Percentiles rank a stretch among this genome's conserved stretches.
Conservation (phyloP, 2,797 vertebrate species). For the Graptemys geographica region DNA sequence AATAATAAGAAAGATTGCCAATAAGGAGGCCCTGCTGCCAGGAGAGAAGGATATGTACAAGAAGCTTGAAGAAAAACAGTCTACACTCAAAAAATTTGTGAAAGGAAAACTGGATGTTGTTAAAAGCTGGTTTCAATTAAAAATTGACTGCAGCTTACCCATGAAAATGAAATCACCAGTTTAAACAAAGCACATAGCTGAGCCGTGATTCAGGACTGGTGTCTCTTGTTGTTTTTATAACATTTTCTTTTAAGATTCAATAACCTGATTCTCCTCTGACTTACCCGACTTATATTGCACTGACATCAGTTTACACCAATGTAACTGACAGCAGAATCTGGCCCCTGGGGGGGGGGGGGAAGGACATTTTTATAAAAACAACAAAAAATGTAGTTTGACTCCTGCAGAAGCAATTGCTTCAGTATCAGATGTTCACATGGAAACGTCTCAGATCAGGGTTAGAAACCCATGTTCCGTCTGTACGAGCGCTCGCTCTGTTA, state of each 20-base stretch:
- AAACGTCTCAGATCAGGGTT: background rate
- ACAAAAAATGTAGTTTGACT: background rate
- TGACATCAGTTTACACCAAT: background rate
- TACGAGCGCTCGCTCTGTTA: background rate
- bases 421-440: background rate
- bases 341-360: background rate
- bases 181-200: background rate
- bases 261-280: background rate
- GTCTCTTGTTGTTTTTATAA: background rate
- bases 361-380: background rate
- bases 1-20: slow-evolving; percentile 61
- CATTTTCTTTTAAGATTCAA: background rate
- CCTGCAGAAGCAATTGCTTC: background rate
- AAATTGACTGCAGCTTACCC: background rate
- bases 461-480: background rate
- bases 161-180: background rate
- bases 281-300: too few relatives aligned
- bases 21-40: background rate
- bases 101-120: background rate
- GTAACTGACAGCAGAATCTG: background rate
- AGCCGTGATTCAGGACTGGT: background rate
- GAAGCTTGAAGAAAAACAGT: background rate
- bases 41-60: background rate
- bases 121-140: background rate
- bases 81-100: fast-evolving